Percentiles rank a stretch among this genome's conserved stretches.
These are phyloP conservation scores for Lasioglossum vierecki DNA, from an alignment of 2,888 invertebrate genomes.

Conservation along the genomic window DNA sequence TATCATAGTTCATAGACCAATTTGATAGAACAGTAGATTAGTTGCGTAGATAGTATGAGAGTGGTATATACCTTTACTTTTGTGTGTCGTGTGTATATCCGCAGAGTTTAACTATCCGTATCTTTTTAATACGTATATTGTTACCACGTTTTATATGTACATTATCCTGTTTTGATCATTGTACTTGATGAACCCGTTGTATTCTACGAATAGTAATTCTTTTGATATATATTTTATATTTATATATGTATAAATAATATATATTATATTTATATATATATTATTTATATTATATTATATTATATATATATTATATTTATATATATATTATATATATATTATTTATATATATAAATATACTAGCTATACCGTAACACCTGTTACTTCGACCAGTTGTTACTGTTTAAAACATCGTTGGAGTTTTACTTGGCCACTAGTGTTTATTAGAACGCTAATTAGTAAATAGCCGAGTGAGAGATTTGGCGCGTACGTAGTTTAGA, in stretches of 20 bases:
- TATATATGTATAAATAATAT: too few relatives aligned
- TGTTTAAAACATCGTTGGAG: conserved; percentile 52
- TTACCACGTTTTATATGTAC: conserved; percentile 24
- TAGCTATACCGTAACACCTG: conserved; percentile 49
- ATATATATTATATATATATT: too few relatives aligned
- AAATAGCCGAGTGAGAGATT: conserved; percentile 64
- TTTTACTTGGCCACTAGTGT: conserved; percentile 61
- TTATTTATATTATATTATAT: background rate
- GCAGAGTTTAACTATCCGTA: conserved; percentile 62
- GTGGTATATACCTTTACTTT: conserved; percentile 69
- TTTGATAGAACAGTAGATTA: conserved; percentile 75
- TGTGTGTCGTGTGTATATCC: conserved; percentile 66
- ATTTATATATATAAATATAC: background rate
- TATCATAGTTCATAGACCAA: conserved; percentile 63
- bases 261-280: too few relatives aligned
- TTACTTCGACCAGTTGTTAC: conserved; percentile 56
- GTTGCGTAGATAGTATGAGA: conserved; percentile 79
- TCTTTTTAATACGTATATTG: conserved; percentile 48
- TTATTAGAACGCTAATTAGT: conserved; percentile 68
- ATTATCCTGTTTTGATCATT: conserved; percentile 53
- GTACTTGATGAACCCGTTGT: conserved; percentile 55
- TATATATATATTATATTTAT: background rate
- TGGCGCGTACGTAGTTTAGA: conserved; percentile 68
- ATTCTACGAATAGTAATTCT: conserved; percentile 65
- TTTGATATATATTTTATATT: conserved; percentile 16